A percentile compares a stretch with the other conserved stretches of the same genome.
Evolutionary conservation across 1,140 invertebrate genomes (phyloP).

Genomic region (Caenorhabditis briggsae): DNA sequence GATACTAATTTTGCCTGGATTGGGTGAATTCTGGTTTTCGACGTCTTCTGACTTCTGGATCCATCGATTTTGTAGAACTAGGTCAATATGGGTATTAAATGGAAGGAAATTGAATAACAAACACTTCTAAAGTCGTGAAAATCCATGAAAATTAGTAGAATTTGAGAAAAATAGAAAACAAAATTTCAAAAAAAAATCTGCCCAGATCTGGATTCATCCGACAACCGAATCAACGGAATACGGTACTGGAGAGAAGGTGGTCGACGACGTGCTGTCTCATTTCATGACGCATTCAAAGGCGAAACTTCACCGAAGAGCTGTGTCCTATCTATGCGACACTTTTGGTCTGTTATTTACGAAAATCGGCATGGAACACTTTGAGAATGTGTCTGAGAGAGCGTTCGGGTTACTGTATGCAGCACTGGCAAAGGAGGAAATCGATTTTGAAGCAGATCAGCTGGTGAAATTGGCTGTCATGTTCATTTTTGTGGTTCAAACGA

Average conservation of each 20-base stretch:
- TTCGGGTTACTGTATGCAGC: slow-evolving; percentile 40
- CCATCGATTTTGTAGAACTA: no score
- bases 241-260: not conserved
- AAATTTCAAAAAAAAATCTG: no score
- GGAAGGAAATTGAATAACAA: no score
- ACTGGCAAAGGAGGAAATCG: slow-evolving; percentile 36
- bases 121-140: no score
- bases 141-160: no score
- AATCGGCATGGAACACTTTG: slow-evolving; percentile 65
- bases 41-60: no score
- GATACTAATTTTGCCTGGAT: no score
- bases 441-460: slow-evolving; percentile 55
- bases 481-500: slow-evolving; percentile 58
- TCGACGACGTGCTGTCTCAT: not conserved
- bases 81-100: no score
- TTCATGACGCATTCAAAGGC: slow-evolving; percentile 27
- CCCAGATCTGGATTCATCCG: slow-evolving; percentile 31
- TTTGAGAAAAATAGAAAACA: no score
- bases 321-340: slow-evolving; percentile 54
- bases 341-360: slow-evolving; percentile 58
- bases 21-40: no score
- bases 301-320: slow-evolving; percentile 56
- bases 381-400: slow-evolving; percentile 56
- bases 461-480: slow-evolving; percentile 55
- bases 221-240: not conserved